phyloP scores from a whole-genome alignment of 2,797 vertebrate genomes.

The Coregonus sp. region DNA sequence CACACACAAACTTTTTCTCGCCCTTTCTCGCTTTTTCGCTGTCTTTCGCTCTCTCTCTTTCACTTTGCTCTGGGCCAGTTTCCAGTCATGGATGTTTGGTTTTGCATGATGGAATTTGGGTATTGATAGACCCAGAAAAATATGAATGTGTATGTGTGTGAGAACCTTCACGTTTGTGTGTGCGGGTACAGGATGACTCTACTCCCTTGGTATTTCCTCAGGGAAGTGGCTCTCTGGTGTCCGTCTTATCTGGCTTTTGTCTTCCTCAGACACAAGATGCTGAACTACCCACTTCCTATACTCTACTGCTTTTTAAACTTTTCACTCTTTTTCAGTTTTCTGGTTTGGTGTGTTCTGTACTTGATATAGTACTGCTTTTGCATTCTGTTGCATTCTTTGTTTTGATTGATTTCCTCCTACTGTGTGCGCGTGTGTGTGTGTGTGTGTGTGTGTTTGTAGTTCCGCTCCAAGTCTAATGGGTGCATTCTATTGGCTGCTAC shows the following conservation, averaged over 20 bases:
- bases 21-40: no score
- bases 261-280: slow-evolving; percentile 20
- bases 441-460: slow-evolving; percentile 14
- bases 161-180: slow-evolving; percentile 3
- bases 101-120: no score
- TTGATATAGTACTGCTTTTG: not conserved
- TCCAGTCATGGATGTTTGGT: not conserved
- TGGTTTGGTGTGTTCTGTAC: not conserved
- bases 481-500: no score
- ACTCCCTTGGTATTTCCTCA: slow-evolving; percentile 62
- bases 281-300: slow-evolving; percentile 7
- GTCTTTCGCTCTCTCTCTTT: no score
- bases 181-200: slow-evolving; percentile 47
- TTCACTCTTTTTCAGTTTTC: not conserved
- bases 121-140: not conserved
- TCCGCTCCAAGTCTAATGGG: no score
- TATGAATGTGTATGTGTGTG: not conserved
- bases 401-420: not conserved
- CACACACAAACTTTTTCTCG: not conserved
- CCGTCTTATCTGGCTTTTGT: slow-evolving; percentile 42
- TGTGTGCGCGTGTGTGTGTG: slow-evolving; percentile 23
- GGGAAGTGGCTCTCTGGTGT: slow-evolving; percentile 29
- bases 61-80: not conserved
- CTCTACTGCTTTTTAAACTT: not conserved
- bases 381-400: not conserved